phyloP scores from a whole-genome alignment of 2,113 vertebrate species.

The Panthera uncia region DNA sequence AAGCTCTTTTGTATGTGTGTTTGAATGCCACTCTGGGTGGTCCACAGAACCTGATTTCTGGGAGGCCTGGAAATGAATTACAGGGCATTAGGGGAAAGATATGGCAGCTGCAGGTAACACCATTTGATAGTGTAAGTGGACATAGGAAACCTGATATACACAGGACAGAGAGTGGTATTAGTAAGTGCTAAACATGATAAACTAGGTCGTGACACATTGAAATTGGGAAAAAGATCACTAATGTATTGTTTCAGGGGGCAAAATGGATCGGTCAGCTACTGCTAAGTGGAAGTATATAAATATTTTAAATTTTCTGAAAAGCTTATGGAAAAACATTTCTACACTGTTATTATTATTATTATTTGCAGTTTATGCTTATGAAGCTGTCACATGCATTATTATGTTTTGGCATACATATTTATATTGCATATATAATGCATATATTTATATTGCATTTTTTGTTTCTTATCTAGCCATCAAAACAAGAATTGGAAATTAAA shows the following conservation, averaged over 20 bases:
- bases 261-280: not conserved
- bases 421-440: not conserved
- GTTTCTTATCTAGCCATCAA: not conserved
- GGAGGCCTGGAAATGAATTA: not conserved
- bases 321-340: not conserved
- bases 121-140: not conserved
- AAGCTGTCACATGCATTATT: not conserved
- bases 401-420: not conserved
- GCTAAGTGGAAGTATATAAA: not conserved
- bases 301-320: constrained; percentile 45
- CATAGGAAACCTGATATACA: constrained; percentile 2
- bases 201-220: constrained; percentile 54
- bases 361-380: not conserved
- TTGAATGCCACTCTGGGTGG: constrained; percentile 29
- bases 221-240: constrained; percentile 20
- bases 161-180: constrained; percentile 39
- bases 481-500: constrained; percentile 31
- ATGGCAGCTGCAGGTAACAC: not conserved
- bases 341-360: not conserved
- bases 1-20: not conserved
- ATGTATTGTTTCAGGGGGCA: not conserved
- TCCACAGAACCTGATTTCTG: not conserved
- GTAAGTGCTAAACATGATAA: constrained; percentile 44
- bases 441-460: not conserved
- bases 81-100: not conserved